Base-by-base conservation (phyloP, 2,888 invertebrate species). In the Arctia plantaginis region DNA sequence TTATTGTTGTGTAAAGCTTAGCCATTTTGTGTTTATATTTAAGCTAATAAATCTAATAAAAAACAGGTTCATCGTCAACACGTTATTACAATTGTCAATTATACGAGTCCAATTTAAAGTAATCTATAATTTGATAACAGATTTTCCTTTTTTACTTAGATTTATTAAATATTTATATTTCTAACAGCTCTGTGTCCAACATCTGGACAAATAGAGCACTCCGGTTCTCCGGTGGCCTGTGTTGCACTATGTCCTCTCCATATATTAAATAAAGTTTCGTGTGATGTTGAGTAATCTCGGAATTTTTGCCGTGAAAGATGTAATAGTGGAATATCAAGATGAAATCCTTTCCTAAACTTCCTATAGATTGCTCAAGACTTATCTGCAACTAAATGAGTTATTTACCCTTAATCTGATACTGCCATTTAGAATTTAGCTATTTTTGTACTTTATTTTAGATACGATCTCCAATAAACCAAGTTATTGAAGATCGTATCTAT, bases 1-100 rank as follows among this genome's bases (percentile, higher is more conserved):
- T 80, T 76, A 68, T 30, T 62, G 30, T 30, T 15, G 6, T 30
- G 18, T 30, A 30, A 62, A 62, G 8, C 62, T 62, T 1, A 7
- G 30, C 27, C 18, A 30, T 62, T 62, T 30, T 6, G 30, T 6
- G 62, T 62, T 62, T 3, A 62, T 30, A 30, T 62, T 30, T 18
- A 30, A 30, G 1, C 15, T 30, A n/a, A 59, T 27, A 12, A 59
- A 51, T 8, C 23, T 23, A 51, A 51, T 47, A 6, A 47, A 6
- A 47, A 47, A 18, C 44, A 6, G 51, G 10, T 10, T 23, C 23
- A n/a, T 55, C 3, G 12, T 12, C 35, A 35, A 35, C 35, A 4
- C 3, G 35, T 35, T 6, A 35, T 35, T 35, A 4, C 35, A 35
- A 44, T 12, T 1, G 41, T 41, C 41, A 41, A 41, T 41, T 41